Conservation (phyloP, 2,888 invertebrate genomes). For the Nymphalis polychloros region DNA sequence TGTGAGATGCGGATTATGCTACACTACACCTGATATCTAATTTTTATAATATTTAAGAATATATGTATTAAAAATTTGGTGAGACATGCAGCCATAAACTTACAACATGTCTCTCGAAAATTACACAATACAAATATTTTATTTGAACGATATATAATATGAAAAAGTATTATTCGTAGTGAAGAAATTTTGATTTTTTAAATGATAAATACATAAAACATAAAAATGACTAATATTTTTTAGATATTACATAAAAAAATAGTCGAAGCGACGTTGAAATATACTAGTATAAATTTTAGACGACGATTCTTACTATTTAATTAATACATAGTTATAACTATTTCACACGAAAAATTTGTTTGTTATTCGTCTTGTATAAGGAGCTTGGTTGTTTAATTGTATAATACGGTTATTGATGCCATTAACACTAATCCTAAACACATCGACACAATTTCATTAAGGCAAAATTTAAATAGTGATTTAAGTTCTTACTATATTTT, state of each 20-base stretch:
- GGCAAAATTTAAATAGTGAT: conserved; percentile 3
- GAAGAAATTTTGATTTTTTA: too few relatives aligned
- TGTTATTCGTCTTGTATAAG: neutral
- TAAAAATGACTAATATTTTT: too few relatives aligned
- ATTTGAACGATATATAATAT: neutral
- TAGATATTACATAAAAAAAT: too few relatives aligned
- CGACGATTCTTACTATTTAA: too few relatives aligned
- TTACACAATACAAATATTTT: neutral
- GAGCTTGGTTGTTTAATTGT: neutral
- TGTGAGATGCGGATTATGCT: conserved; percentile 7
- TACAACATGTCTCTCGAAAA: neutral
- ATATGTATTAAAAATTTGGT: neutral
- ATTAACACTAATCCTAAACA: conserved; percentile 7
- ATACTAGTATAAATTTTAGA: too few relatives aligned
- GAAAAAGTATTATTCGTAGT: too few relatives aligned
- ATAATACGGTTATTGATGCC: neutral
- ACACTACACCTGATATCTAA: conserved; percentile 3
- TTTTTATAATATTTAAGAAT: neutral
- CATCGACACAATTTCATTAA: conserved; percentile 2
- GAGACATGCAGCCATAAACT: neutral
- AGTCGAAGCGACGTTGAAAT: too few relatives aligned
- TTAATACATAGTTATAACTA: neutral
- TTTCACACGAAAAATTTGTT: neutral
- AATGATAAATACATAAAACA: too few relatives aligned
- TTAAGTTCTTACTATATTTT: conserved; percentile 2